Percentiles rank a stretch among this genome's conserved stretches.
phyloP scores from a whole-genome alignment of 2,113 vertebrate genomes.

The Corythornis madagascariensis region DNA sequence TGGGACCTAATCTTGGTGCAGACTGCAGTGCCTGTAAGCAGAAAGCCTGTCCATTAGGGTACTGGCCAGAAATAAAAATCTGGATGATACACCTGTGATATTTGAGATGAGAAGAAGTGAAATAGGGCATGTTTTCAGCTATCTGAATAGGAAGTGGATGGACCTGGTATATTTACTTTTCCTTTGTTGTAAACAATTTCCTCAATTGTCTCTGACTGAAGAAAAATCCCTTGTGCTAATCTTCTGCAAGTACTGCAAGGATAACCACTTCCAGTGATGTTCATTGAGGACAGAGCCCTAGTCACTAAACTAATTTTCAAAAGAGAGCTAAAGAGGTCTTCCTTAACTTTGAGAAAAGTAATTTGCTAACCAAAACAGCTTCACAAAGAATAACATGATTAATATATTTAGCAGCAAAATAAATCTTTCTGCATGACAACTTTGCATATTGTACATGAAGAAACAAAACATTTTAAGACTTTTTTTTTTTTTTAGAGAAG shows the following conservation, averaged over 20 bases:
- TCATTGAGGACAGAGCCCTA: background rate
- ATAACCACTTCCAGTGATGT: background rate
- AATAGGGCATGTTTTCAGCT: background rate
- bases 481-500: background rate
- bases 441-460: background rate
- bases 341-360: background rate
- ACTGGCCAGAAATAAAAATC: background rate
- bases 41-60: background rate
- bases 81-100: background rate
- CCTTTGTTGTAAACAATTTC: background rate
- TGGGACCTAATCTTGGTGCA: background rate
- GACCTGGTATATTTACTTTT: background rate
- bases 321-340: background rate
- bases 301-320: background rate
- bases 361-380: background rate
- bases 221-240: background rate
- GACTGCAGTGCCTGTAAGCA: background rate
- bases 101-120: background rate
- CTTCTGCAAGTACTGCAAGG: background rate
- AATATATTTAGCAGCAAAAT: background rate
- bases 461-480: background rate
- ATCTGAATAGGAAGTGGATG: background rate
- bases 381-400: background rate
- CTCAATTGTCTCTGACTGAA: background rate
- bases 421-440: background rate